Evolutionary conservation across 2,888 invertebrate genomes (phyloP), one percentile per base, ranked within the genome.

Genomic region (Tetramorium bicarinatum): DNA sequence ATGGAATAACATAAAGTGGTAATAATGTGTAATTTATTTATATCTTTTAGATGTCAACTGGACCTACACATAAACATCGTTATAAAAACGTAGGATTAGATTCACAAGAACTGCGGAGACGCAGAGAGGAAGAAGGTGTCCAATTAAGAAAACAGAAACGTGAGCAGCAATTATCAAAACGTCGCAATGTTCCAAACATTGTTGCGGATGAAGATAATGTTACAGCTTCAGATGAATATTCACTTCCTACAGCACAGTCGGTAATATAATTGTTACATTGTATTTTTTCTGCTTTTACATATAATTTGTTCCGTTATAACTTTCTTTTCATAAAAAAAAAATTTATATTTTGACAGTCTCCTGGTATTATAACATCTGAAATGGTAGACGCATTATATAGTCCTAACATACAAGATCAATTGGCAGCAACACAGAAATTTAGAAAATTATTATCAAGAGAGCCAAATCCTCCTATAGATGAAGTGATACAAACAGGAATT

Each of bases 391-490:
- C 97, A 88, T 95, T 99, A 38, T 97, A 97, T 94, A 97, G 97
- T 93, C 95, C 96, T 62, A 96, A 97, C 93, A 96, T 97, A 82
- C 97, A 97, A 90, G 97, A 97, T 91, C 98, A 99, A 95, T 96
- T 99, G 87, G 95, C 96, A 92, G 98, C 99, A 7, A 98, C 98
- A 85, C 99, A 99, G 94, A 98, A 98, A 94, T 99, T 99, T 95
- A 96, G 99, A 84, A 99, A 99, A 95, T 96, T 99, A 74, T 95
- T 99, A 77, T 99, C 99, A 89, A 96, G 97, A 94, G 99, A 99
- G 95, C 99, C 99, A 4, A 98, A 99, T 96, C 99, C 99, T 79
- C 99, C 99, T 3, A 99, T 99, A 91, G 98, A 99, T 95, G 99
- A 99, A 96, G 99, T 99, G 62, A 99, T 99, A 93, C 96, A 97